Evolutionary conservation across 2,113 vertebrate genomes (phyloP).

Genomic region (Sebastes fasciatus): DNA sequence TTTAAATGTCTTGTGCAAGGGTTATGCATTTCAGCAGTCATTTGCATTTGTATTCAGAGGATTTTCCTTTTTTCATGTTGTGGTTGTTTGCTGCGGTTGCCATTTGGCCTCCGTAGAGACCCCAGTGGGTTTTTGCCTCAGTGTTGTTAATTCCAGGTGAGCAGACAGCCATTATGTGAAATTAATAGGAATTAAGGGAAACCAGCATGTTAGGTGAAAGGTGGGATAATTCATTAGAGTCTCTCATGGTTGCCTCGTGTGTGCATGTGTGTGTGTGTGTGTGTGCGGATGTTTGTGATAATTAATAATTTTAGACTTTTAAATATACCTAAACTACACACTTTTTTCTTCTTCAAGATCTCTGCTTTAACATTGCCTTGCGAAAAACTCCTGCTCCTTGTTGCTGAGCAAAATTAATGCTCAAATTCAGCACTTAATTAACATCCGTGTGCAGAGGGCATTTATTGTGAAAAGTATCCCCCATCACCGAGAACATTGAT

Average conservation of each 20-base stretch:
- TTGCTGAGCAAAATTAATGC: conserved; percentile 71
- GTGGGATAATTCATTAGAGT: conserved; percentile 67
- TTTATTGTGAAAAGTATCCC: conserved; percentile 68
- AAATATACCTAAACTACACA: conserved; percentile 4
- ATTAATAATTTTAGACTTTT: conserved; percentile 35
- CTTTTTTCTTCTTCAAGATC: conserved; percentile 7
- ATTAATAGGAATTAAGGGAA: conserved; percentile 80
- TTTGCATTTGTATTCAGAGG: conserved; percentile 73
- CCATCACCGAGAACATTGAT: conserved; percentile 74
- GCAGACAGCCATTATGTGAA: conserved; percentile 80
- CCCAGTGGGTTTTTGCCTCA: conserved; percentile 66
- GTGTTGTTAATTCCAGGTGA: conserved; percentile 83
- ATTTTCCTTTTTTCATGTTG: conserved; percentile 32
- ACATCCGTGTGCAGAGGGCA: conserved; percentile 71
- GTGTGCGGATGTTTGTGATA: conserved; percentile 8
- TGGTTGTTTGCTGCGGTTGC: conserved; percentile 75
- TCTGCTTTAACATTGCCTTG: conserved; percentile 38
- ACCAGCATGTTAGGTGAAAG: conserved; percentile 75
- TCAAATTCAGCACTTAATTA: conserved; percentile 78
- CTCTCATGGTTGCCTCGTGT: conserved; percentile 37
- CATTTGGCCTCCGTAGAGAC: conserved; percentile 76
- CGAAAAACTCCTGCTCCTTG: conserved; percentile 29
- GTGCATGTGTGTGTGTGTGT: conserved; percentile 22
- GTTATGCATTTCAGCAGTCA: conserved; percentile 69
- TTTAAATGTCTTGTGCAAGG: conserved; percentile 68